Evolutionary conservation across 2,797 vertebrate species (phyloP).

Genomic region (Mus spretus): DNA sequence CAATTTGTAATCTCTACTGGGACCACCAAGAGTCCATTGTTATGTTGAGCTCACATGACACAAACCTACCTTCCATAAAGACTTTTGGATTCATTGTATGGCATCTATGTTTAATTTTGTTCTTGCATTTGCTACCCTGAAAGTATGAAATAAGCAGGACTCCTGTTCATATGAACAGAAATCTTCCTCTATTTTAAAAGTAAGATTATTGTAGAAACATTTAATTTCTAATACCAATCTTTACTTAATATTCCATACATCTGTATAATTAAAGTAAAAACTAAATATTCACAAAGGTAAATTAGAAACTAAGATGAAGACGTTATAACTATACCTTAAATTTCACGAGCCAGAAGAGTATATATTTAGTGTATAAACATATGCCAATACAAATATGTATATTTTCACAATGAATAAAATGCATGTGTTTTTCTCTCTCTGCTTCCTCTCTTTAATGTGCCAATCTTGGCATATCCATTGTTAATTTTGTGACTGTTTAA

Average conservation of each 20-base stretch:
- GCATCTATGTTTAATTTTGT: not conserved
- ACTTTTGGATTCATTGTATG: not conserved
- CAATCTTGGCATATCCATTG: constrained; percentile 75
- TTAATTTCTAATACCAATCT: constrained; percentile 6
- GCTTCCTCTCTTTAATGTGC: constrained; percentile 80
- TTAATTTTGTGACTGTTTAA: constrained; percentile 79
- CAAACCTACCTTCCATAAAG: not conserved
- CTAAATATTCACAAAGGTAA: not conserved
- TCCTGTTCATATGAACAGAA: not conserved
- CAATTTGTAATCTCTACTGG: not conserved
- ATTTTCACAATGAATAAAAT: not conserved
- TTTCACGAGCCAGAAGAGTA: not conserved
- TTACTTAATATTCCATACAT: not conserved
- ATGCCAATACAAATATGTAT: not conserved
- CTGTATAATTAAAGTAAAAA: not conserved
- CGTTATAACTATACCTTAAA: not conserved
- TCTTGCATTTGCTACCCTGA: not conserved
- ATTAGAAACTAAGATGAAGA: constrained; percentile 33
- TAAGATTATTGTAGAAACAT: constrained; percentile 1
- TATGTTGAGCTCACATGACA: not conserved
- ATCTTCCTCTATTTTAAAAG: constrained; percentile 8
- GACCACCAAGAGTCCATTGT: not conserved
- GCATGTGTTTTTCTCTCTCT: constrained; percentile 60
- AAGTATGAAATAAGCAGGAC: not conserved
- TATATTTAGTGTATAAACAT: not conserved